A percentile compares a stretch with the other conserved stretches of the same genome.
These are phyloP conservation scores for Sardinella longiceps DNA, from an alignment of 2,797 vertebrate genomes.

Conservation along the genomic window DNA sequence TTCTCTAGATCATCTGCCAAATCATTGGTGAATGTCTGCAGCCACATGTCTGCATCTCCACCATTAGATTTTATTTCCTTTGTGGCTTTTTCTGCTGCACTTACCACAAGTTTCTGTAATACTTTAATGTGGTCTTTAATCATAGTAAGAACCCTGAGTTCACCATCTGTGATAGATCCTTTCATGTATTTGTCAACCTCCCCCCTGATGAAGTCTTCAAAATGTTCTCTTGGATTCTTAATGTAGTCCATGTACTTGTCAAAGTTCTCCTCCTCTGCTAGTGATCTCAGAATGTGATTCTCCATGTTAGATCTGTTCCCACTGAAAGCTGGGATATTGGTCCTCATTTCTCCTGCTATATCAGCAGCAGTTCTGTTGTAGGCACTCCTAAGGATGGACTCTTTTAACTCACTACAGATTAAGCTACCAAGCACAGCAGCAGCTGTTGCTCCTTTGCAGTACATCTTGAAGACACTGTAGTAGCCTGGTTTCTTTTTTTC, in stretches of 20 bases:
- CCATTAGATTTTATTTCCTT: not conserved
- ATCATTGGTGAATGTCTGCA: not conserved
- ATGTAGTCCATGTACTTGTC: conserved; percentile 45
- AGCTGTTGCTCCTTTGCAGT: not conserved
- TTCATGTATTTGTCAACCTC: not conserved
- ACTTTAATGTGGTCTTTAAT: not conserved
- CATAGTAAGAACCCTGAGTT: not conserved
- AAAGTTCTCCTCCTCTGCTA: conserved; percentile 69
- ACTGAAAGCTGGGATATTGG: conserved; percentile 50
- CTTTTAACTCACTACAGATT: conserved; percentile 51
- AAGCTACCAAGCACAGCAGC: not conserved
- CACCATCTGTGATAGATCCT: not conserved
- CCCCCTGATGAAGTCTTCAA: too few species aligned
- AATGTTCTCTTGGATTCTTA: too few species aligned
- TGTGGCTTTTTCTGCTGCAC: not conserved
- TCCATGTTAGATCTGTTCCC: conserved; percentile 66
- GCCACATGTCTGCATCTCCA: not conserved
- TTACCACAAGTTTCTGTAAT: not conserved
- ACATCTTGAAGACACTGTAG: not conserved
- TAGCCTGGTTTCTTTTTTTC: not conserved
- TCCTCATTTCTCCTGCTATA: conserved; percentile 58
- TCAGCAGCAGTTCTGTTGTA: conserved; percentile 46
- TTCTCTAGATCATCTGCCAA: not conserved
- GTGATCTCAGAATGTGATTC: conserved; percentile 60
- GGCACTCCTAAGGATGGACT: conserved; percentile 43